A percentile compares a stretch with the other conserved stretches of the same genome.
Evolutionary conservation across 2,888 invertebrate species (phyloP).

Genomic region (Smittia sp.): DNA sequence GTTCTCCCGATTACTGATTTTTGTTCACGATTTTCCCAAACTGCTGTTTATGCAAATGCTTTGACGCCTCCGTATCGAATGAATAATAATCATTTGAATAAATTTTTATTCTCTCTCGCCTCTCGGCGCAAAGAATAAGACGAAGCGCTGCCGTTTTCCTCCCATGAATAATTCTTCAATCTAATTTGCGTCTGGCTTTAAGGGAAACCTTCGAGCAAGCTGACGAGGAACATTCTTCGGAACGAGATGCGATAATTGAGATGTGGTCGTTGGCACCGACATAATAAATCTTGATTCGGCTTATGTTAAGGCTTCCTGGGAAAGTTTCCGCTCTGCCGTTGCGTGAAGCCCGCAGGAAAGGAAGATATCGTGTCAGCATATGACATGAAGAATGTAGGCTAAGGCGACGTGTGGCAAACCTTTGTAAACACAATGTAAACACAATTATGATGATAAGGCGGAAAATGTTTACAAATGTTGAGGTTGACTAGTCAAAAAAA

Average conservation of each 20-base stretch:
- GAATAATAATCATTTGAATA: constrained; percentile 21
- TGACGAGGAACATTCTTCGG: background rate
- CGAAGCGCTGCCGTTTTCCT: background rate
- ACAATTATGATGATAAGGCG: too few species aligned
- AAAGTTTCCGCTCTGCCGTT: too few species aligned
- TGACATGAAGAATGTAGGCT: too few species aligned
- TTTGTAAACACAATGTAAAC: too few species aligned
- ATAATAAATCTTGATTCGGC: too few species aligned
- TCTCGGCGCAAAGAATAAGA: background rate
- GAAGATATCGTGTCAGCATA: too few species aligned
- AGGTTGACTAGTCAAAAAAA: too few species aligned
- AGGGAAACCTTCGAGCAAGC: background rate
- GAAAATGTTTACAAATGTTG: too few species aligned
- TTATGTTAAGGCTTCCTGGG: too few species aligned
- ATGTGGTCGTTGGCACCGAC: background rate
- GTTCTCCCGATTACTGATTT: too few species aligned
- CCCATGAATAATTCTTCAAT: background rate
- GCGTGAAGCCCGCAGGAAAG: too few species aligned
- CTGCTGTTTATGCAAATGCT: background rate
- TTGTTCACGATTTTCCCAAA: background rate
- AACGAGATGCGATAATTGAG: background rate
- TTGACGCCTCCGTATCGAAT: constrained; percentile 4
- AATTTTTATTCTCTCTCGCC: background rate
- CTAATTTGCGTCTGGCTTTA: background rate
- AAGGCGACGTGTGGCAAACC: too few species aligned